Conservation (phyloP, 1,140 invertebrate species). For the Bombus terrestris region DNA sequence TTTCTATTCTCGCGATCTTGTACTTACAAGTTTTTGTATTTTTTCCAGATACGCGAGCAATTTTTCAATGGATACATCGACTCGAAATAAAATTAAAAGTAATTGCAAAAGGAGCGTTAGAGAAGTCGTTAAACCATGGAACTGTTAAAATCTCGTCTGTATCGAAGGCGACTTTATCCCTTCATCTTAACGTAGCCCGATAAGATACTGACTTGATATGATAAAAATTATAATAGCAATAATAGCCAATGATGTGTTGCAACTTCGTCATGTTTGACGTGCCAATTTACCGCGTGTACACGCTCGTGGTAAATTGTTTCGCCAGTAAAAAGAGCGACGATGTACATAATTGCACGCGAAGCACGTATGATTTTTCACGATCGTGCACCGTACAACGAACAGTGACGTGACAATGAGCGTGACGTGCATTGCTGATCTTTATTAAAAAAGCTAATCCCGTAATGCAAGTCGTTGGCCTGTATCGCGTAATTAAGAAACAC, state of each 20-base stretch:
- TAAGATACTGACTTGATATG: background rate
- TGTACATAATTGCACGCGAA: background rate
- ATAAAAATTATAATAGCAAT: background rate
- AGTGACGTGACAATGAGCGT: background rate
- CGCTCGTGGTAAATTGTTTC: background rate
- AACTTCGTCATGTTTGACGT: background rate
- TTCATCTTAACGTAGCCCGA: background rate
- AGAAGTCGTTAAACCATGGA: too few relatives aligned
- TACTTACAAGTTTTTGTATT: too few relatives aligned
- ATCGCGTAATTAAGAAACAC: constrained; percentile 13
- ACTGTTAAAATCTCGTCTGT: too few relatives aligned
- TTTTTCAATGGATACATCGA: background rate
- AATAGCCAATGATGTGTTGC: background rate
- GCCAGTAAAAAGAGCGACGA: background rate
- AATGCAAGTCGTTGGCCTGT: background rate
- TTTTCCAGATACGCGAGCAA: background rate
- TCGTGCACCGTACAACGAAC: background rate
- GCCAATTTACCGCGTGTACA: background rate
- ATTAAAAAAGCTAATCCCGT: background rate
- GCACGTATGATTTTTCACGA: constrained; percentile 29
- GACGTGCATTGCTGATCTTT: constrained; percentile 6
- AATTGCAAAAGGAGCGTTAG: too few relatives aligned
- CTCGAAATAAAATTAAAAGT: too few relatives aligned
- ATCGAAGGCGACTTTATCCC: too few relatives aligned
- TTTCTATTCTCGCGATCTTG: background rate